These are phyloP conservation scores for Scaptomyza parva DNA, from an alignment of 2,888 invertebrate species.

Conservation along the genomic window DNA sequence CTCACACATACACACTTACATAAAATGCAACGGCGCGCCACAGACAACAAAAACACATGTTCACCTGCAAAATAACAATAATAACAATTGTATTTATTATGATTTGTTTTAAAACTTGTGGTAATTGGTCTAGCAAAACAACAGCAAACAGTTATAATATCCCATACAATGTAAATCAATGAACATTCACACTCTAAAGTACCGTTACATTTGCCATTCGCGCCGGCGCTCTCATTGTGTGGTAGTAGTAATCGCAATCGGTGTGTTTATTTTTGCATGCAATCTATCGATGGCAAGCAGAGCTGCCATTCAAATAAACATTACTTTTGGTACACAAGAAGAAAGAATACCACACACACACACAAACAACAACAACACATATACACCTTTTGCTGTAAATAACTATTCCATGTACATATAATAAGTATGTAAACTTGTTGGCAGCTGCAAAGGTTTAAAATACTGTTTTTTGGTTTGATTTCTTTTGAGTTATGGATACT, in stretches of 20 bases:
- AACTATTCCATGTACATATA: slow-evolving; percentile 19
- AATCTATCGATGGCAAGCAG: slow-evolving; percentile 4
- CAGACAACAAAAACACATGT: slow-evolving; percentile 5
- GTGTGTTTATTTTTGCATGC: background rate
- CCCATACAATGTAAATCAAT: slow-evolving; percentile 16
- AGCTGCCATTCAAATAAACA: slow-evolving; percentile 6
- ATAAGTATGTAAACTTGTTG: slow-evolving; percentile 24
- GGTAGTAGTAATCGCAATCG: slow-evolving; percentile 4
- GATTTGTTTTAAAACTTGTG: slow-evolving; percentile 20
- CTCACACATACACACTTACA: background rate
- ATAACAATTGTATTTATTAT: slow-evolving; percentile 24
- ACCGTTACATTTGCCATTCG: slow-evolving; percentile 26
- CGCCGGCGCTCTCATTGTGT: slow-evolving; percentile 15
- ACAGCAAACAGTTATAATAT: slow-evolving; percentile 11
- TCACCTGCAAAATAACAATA: slow-evolving; percentile 28
- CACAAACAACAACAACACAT: slow-evolving; percentile 7
- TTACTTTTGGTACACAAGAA: slow-evolving; percentile 6
- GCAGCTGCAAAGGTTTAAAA: slow-evolving; percentile 12
- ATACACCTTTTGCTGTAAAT: slow-evolving; percentile 7
- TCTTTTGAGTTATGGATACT: slow-evolving; percentile 14
- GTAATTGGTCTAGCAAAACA: slow-evolving; percentile 44
- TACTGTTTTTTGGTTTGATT: slow-evolving; percentile 26
- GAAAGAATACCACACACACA: slow-evolving; percentile 8
- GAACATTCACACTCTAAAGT: slow-evolving; percentile 9
- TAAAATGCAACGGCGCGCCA: slow-evolving; percentile 2